Base-by-base conservation (phyloP, 2,113 vertebrate species). In the Gymnorhina tibicen region DNA sequence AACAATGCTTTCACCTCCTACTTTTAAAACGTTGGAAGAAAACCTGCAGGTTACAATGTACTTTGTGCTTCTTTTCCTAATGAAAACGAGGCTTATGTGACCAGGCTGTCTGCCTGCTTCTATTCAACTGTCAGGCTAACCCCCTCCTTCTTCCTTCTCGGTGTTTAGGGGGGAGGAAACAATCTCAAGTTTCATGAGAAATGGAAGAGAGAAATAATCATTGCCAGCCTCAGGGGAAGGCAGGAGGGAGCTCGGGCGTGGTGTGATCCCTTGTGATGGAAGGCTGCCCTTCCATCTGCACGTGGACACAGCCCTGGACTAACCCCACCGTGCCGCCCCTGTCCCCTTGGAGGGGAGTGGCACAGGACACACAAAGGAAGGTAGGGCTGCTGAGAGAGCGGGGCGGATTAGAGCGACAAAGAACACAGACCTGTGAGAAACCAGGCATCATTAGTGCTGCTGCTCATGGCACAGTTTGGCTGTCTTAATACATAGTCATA, bases 261-360 rank as follows among this genome's bases (percentile, higher is more conserved):
- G 59, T 28, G 72, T 28, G 69, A 59, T 55, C 49, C 66, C 56
- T 50, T n/a, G 39, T 60, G 89, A 69, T 60, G 76, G 83, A 67
- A n/a, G 66, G n/a, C 72, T 82, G 74, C 23, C 20, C 6, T 59
- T 26, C 1, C 5, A 10, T 69, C 37, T 22, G 22, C 62, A 23
- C 1, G 0, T 1, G 44, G 8, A 12, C 23, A 7, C 11, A 28
- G 82, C 47, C 37, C 41, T 47, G 63, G 46, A 26, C 16, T 26
- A 16, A 53, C 6, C 2, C 2, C 44, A 41, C 73, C 1, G 0
- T 12, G 62, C 28, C 7, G 41, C 52, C 21, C 1, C 1, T 42
- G 80, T 53, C 73, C 44, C 64, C 39, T 26, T 32, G 10, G 13
- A 70, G 22, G 33, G 78, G 62, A 68, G 66, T 11, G 52, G 47